Base-by-base conservation (phyloP, 2,888 invertebrate species). In the Tricholauxania praeusta region DNA sequence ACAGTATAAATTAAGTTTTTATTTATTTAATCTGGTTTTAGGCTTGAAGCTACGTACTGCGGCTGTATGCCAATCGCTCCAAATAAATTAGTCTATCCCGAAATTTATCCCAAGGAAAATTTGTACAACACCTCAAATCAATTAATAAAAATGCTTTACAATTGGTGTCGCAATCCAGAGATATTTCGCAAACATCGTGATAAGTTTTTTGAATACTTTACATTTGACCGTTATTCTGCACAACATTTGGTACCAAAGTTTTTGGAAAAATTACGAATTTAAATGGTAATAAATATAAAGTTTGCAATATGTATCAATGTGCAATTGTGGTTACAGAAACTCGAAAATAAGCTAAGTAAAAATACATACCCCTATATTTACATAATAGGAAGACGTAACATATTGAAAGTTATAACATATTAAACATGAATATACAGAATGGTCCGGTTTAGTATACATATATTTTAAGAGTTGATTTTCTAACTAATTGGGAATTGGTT, bases 1-100 rank as follows among this genome's bases (percentile, higher is more conserved):
- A 17, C 60, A 75, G 10, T 39, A 39, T 39, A 39, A 8, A 39
- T 62, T 32, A 32, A 12, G 53, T 55, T 59, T 66, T 12, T 57
- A 71, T 60, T 39, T 53, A 75, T 48, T 12, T 12, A 62, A 47
- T 68, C 49, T 52, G 10, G 53, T 73, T 77, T n/a, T 80, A 92
- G 92, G 90, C 82, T 93, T 74, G 93, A 94, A 86, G 92, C 92
- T n/a, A 89, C 90, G 3, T 89, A 89, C 78, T 89, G 89, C 76
- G 92, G 92, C n/a, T 93, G 93, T 82, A 91, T 90, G 83, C 93
- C 93, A 4, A 84, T 94, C 39, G 91, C 91, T 68, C 93, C 93
- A 8, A 91, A 91, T 78, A 86, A 89, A 76, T 86, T 93, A 5
- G 92, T 92, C 2, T 94, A 94, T 87, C 92, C 93, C 1, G 93